A percentile compares a stretch with the other conserved stretches of the same genome.
Evolutionary conservation across 2,888 invertebrate genomes (phyloP).

Genomic region (Biston betularia): DNA sequence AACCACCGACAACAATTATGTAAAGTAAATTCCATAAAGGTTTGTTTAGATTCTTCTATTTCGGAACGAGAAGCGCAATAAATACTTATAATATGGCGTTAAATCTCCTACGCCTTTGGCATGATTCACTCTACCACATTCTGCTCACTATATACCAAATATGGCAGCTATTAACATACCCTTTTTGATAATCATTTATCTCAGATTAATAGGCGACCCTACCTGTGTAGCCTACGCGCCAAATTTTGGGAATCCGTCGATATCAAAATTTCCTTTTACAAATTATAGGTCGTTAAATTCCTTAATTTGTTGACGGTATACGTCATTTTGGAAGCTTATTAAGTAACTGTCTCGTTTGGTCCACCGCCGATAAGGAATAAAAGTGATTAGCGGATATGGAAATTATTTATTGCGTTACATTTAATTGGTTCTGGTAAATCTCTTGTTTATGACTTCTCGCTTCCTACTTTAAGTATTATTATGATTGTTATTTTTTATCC

Average conservation of each 20-base stretch:
- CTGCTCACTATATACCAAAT: conserved; percentile 60
- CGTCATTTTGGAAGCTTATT: conserved; percentile 44
- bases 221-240: conserved; percentile 29
- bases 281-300: conserved; percentile 47
- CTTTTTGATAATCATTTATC: conserved; percentile 66
- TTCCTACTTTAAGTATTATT: conserved; percentile 14
- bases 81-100: conserved; percentile 35
- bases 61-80: conserved; percentile 28
- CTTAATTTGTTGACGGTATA: conserved; percentile 41
- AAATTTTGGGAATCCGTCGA: conserved; percentile 42
- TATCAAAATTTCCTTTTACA: conserved; percentile 47
- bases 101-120: conserved; percentile 63
- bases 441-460: conserved; percentile 24
- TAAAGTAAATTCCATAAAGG: conserved; percentile 36
- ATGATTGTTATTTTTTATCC: too few species aligned
- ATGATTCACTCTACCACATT: conserved; percentile 65
- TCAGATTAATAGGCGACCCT: conserved; percentile 56
- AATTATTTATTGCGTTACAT: conserved; percentile 40
- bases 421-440: conserved; percentile 27
- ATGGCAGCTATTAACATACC: conserved; percentile 72
- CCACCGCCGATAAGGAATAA: conserved; percentile 37
- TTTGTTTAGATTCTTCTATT: conserved; percentile 39
- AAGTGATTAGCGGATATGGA: conserved; percentile 41
- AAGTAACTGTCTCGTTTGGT: conserved; percentile 43
- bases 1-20: conserved; percentile 35